Base-by-base conservation (phyloP, 2,113 vertebrate species). In the Vidua chalybeata region DNA sequence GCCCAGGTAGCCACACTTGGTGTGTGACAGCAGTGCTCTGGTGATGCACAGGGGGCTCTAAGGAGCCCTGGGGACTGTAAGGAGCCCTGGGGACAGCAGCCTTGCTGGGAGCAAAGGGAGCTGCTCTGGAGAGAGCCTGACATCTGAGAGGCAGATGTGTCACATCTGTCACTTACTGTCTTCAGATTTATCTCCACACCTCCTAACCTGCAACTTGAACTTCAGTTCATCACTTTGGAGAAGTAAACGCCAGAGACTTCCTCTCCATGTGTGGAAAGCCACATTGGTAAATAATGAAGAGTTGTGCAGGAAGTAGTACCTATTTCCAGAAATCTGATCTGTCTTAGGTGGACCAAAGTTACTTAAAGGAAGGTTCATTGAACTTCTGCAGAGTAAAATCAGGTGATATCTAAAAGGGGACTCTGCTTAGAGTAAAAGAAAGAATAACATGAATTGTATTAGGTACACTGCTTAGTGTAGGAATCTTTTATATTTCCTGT, bases 111-210 rank as follows among this genome's bases (percentile, higher is more conserved):
- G 39, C 5, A 45, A 12, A 20, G 31, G 18, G 54, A 86, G 6
- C 37, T 56, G 3, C 5, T 3, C 55, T 46, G 37, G 64, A 54
- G 26, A 41, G 18, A 30, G 33, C 26, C 62, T 52, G 41, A 20
- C 7, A 12, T 19, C 5, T 11, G 33, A 30, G 16, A 74, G 56
- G 26, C 33, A 21, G 30, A 26, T 0, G 0, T 3, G 15, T 78
- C 30, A 0, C 51, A 6, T 16, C 37, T 49, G 0, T 67, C 18
- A 41, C 46, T 28, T 69, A 0, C 18, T 41, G 15, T 13, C 37
- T 43, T 79, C 43, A 58, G 16, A 16, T 16, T 8, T 16, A 7
- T 46, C 49, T 66, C 13, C 21, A 11, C 41, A 15, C 43, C 19
- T 76, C 22, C 37, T 58, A 17, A 35, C 13, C 11, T 0, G 0